Evolutionary conservation across 1,140 invertebrate species (phyloP).

Genomic region (Drosophila arawakana): DNA sequence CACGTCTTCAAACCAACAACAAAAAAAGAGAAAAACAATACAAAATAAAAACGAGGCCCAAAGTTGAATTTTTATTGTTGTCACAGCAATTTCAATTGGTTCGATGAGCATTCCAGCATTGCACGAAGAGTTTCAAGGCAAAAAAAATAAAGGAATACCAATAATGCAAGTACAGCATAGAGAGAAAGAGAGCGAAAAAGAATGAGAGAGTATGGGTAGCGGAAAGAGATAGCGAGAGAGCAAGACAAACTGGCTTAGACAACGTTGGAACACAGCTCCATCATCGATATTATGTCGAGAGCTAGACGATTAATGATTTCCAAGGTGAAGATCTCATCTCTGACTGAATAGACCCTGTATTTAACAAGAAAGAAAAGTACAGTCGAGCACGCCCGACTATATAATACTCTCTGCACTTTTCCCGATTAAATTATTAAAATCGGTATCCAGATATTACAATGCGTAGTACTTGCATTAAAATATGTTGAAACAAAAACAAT

Average conservation of each 20-base stretch:
- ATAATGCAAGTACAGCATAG: slow-evolving; percentile 4
- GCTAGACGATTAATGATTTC: slow-evolving; percentile 83
- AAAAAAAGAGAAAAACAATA: slow-evolving; percentile 43
- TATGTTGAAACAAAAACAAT: too few relatives aligned
- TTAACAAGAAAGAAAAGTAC: too few relatives aligned
- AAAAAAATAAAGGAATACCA: slow-evolving; percentile 32
- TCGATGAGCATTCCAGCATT: slow-evolving; percentile 84
- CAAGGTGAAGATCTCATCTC: slow-evolving; percentile 84
- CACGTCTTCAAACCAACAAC: slow-evolving; percentile 17
- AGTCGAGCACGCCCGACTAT: too few relatives aligned
- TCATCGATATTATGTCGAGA: slow-evolving; percentile 84
- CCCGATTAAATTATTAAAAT: too few relatives aligned
- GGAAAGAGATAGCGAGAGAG: neutral
- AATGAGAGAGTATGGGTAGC: slow-evolving; percentile 25
- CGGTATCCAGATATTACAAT: too few relatives aligned
- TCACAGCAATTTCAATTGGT: slow-evolving; percentile 84
- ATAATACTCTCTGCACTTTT: too few relatives aligned
- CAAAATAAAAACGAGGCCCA: slow-evolving; percentile 45
- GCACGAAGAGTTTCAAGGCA: slow-evolving; percentile 58
- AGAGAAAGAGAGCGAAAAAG: too few relatives aligned
- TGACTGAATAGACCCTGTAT: too few relatives aligned
- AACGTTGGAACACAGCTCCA: slow-evolving; percentile 66
- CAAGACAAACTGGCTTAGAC: slow-evolving; percentile 68
- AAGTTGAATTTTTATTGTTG: slow-evolving; percentile 84
- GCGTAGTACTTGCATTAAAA: too few relatives aligned